Conservation (phyloP, 2,113 vertebrate genomes). For the Ammodytes marinus region DNA sequence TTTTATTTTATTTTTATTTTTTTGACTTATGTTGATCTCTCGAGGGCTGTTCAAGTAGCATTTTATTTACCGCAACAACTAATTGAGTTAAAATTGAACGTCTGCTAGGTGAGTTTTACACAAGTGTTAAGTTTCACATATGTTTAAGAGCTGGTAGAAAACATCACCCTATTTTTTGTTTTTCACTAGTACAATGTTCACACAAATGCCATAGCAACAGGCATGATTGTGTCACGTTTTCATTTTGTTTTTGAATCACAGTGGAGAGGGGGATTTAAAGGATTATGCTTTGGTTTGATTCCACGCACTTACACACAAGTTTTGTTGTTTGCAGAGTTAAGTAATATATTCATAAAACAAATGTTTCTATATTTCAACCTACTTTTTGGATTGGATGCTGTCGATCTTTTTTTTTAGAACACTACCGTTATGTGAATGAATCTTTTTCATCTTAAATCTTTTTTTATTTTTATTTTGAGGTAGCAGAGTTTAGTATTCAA, state of each 20-base stretch:
- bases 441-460: not conserved
- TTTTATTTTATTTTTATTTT: constrained; percentile 44
- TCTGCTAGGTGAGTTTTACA: not conserved
- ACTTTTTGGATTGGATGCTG: constrained; percentile 47
- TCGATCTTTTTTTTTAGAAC: constrained; percentile 32
- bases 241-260: constrained; percentile 19
- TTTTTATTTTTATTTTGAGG: constrained; percentile 20
- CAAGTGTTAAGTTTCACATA: no score
- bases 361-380: constrained; percentile 44
- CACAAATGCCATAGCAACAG: constrained; percentile 20
- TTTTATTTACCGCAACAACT: constrained; percentile 17
- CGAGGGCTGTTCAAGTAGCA: constrained; percentile 10
- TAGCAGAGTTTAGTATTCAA: constrained; percentile 53
- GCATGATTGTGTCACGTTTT: constrained; percentile 5
- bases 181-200: constrained; percentile 1
- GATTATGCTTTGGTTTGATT: constrained; percentile 33
- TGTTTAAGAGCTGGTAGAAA: constrained; percentile 22
- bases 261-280: constrained; percentile 1
- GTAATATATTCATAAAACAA: constrained; percentile 62
- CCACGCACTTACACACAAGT: constrained; percentile 1
- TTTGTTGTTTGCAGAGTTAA: constrained; percentile 39
- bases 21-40: constrained; percentile 23
- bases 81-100: not conserved
- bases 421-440: constrained; percentile 41
- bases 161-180: not conserved